These are phyloP conservation scores for Diloba caeruleocephala DNA, from an alignment of 2,888 invertebrate species.

Conservation along the genomic window DNA sequence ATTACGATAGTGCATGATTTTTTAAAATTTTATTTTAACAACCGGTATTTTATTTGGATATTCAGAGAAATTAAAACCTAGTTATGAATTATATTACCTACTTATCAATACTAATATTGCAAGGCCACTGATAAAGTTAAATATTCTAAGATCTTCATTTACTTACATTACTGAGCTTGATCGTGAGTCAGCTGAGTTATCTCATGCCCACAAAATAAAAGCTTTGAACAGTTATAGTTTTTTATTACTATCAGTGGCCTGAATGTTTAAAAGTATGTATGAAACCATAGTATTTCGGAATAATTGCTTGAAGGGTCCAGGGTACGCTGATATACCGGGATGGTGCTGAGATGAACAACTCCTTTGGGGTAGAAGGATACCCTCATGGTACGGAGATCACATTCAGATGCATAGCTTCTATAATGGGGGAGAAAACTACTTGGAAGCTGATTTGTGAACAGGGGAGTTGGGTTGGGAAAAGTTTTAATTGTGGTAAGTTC, in stretches of 20 bases:
- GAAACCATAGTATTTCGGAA: slow-evolving; percentile 37
- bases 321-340: slow-evolving; percentile 94
- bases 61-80: slow-evolving; percentile 18
- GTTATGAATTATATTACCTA: slow-evolving; percentile 9
- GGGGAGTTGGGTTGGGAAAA: slow-evolving; percentile 95
- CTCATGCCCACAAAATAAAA: too few species aligned
- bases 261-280: slow-evolving; percentile 5
- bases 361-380: slow-evolving; percentile 91
- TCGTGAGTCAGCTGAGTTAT: too few species aligned
- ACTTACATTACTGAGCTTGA: too few species aligned
- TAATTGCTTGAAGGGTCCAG: slow-evolving; percentile 88
- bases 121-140: slow-evolving; percentile 33
- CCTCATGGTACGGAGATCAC: slow-evolving; percentile 95
- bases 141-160: not conserved
- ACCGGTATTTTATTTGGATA: slow-evolving; percentile 18
- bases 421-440: slow-evolving; percentile 94
- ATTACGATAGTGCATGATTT: slow-evolving; percentile 78
- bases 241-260: slow-evolving; percentile 34
- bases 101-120: not conserved
- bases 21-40: slow-evolving; percentile 30
- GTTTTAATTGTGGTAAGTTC: slow-evolving; percentile 93
- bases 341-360: slow-evolving; percentile 91
- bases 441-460: slow-evolving; percentile 96
- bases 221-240: too few species aligned
- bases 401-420: slow-evolving; percentile 94